Base-by-base conservation (phyloP, 2,888 invertebrate genomes). In the Agriopis marginaria region DNA sequence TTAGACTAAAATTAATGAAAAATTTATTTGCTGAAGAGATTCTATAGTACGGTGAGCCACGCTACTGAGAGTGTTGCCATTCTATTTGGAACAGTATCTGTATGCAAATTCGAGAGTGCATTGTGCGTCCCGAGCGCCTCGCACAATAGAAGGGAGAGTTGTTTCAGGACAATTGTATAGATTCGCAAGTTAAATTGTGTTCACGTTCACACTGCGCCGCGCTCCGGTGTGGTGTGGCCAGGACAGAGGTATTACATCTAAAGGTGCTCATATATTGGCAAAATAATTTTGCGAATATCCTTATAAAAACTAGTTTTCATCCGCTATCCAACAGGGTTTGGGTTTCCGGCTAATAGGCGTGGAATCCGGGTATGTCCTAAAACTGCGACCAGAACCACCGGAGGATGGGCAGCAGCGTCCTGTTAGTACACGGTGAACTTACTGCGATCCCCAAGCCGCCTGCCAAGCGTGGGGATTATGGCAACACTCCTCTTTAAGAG, bases 91-190 rank as follows among this genome's bases (percentile, higher is more conserved):
- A 73, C 76, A 61, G 80, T 79, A 80, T 87, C 85, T 87, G 85
- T 82, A 90, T 89, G 87, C 85, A 89, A 89, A 89, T 88, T 88
- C 84, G 76, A 71, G 73, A 77, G 79, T 83, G 86, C 82, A 88
- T 88, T 88, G 88, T 88, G 83, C 83, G 82, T 83, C 78, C 67
- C 71, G 73, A 71, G 75, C 81, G 79, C 84, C 58, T 14, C 56
- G 76, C 47, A 77, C 77, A 77, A 77, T 77, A 70, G 68, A 39
- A 64, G 82, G 83, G 82, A 82, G 84, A 84, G 79, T 83, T 82
- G 82, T 81, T 80, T 75, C 77, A 77, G 80, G 86, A 87, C 89
- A 86, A 88, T 88, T 86, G 85, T 83, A 79, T 84, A 80, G 79
- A 79, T 77, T 79, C 80, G 72, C 76, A 81, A 80, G 87, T 86